phyloP scores from a whole-genome alignment of 2,797 vertebrate species.

The Erpetoichthys calabaricus region DNA sequence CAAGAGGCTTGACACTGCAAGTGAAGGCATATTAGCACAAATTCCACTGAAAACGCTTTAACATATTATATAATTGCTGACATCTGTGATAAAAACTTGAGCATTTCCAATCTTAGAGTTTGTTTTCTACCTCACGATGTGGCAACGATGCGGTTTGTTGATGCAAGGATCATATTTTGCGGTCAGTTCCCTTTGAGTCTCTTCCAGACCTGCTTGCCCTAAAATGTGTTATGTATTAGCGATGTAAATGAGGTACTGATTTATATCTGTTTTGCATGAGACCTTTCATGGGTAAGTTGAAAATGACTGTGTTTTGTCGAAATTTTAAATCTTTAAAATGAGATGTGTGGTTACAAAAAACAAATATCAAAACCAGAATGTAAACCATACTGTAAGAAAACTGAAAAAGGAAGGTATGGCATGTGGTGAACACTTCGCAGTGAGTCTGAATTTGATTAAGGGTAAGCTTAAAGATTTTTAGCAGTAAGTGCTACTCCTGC shows the following conservation, averaged over 20 bases:
- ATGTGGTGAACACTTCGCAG: constrained; percentile 3
- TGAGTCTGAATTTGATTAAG: constrained; percentile 5
- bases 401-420: constrained; percentile 25
- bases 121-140: constrained; percentile 24
- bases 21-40: neutral
- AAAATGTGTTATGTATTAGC: constrained; percentile 36
- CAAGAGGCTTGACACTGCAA: neutral
- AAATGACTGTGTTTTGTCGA: constrained; percentile 33
- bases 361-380: constrained; percentile 39
- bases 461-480: neutral
- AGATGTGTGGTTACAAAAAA: constrained; percentile 41
- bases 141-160: constrained; percentile 19
- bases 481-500: too few species aligned
- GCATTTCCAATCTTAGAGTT: constrained; percentile 14
- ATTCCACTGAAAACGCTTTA: constrained; percentile 3
- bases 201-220: constrained; percentile 23
- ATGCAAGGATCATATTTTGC: constrained; percentile 24
- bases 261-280: constrained; percentile 34
- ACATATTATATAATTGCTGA: constrained; percentile 28
- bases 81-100: constrained; percentile 27
- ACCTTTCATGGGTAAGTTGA: constrained; percentile 20
- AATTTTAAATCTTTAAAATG: constrained; percentile 40
- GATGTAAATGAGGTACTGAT: constrained; percentile 31
- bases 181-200: constrained; percentile 24
- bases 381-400: constrained; percentile 36